These are phyloP conservation scores for Apantesis nais DNA, from an alignment of 2,888 invertebrate genomes.

Conservation along the genomic window DNA sequence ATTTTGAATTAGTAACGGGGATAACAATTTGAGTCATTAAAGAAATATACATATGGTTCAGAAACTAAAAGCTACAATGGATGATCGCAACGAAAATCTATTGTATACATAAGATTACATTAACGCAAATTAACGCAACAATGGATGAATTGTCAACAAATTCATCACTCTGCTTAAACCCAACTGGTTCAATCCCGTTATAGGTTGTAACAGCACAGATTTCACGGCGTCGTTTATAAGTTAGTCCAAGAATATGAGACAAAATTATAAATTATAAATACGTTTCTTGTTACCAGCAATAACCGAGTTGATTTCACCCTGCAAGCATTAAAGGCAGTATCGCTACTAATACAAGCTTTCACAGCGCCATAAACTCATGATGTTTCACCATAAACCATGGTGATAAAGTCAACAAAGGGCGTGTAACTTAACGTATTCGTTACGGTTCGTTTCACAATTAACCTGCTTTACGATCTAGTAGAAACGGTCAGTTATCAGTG, in stretches of 20 bases:
- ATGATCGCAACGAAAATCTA: background rate
- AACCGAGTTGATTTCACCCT: constrained; percentile 8
- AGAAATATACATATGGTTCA: background rate
- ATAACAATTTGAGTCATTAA: background rate
- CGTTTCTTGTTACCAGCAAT: constrained; percentile 2
- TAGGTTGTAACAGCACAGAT: background rate
- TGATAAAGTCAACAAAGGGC: constrained; percentile 54
- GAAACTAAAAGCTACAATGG: background rate
- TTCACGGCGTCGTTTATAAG: background rate
- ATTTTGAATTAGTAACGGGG: too few species aligned
- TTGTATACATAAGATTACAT: background rate
- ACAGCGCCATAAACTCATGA: constrained; percentile 41
- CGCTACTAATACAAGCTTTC: constrained; percentile 43
- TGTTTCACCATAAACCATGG: constrained; percentile 40
- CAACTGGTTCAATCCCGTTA: background rate
- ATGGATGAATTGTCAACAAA: background rate
- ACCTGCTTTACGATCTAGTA: constrained; percentile 46
- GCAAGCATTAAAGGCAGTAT: constrained; percentile 46
- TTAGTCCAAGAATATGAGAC: background rate
- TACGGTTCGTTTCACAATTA: constrained; percentile 48
- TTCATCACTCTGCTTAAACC: background rate
- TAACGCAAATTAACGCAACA: background rate
- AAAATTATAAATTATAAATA: background rate
- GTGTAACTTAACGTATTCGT: constrained; percentile 44
- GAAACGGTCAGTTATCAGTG: constrained; percentile 50